Conservation (phyloP, 1,140 invertebrate species). For the Cherax destructor region DNA sequence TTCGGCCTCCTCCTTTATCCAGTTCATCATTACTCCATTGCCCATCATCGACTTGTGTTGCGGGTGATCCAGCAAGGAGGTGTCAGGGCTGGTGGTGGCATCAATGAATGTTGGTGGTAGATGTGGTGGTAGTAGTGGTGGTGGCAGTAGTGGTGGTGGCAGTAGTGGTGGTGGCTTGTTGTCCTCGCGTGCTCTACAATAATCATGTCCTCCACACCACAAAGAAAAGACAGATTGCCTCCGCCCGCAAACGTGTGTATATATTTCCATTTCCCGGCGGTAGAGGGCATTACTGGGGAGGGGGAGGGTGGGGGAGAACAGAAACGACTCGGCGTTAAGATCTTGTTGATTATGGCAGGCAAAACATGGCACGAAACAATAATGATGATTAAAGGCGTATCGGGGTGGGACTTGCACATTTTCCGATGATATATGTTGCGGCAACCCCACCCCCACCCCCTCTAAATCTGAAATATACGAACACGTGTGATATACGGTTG, state of each 20-base stretch:
- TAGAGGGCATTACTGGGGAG: not conserved
- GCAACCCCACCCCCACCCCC: not conserved
- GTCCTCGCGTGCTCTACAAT: not conserved
- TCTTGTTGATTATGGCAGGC: not conserved
- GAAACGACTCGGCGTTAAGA: not conserved
- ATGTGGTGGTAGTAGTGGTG: not conserved
- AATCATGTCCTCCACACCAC: conserved; percentile 1
- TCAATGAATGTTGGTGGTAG: not conserved
- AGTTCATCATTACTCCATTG: not conserved
- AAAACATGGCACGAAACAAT: not conserved
- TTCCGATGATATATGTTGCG: not conserved
- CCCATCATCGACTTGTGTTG: not conserved
- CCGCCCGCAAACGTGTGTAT: not conserved
- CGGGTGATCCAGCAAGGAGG: too few species aligned
- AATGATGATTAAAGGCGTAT: conserved; percentile 8
- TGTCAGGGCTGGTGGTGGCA: too few species aligned
- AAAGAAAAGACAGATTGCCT: conserved; percentile 1
- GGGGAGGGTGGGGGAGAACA: not conserved
- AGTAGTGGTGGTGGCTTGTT: not conserved
- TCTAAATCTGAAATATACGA: conserved; percentile 11
- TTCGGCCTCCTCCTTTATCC: not conserved
- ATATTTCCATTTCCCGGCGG: not conserved
- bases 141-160: not conserved
- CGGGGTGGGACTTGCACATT: conserved; percentile 4
- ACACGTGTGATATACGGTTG: not conserved